Evolutionary conservation across 2,113 vertebrate genomes (phyloP).

Genomic region (Apodemus speciosus): DNA sequence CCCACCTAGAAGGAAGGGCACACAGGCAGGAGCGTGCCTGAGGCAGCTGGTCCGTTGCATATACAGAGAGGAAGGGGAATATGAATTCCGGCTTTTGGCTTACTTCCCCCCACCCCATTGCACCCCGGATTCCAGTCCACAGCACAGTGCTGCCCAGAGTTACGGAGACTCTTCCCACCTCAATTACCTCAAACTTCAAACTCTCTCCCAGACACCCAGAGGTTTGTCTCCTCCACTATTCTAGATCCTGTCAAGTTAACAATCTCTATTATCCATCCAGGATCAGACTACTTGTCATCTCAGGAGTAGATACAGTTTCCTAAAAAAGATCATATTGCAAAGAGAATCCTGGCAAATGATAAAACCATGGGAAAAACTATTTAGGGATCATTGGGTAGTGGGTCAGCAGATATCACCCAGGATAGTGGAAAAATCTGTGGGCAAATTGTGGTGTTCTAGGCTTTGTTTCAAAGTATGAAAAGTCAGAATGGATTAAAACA

Average conservation of each 20-base stretch:
- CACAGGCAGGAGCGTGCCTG: neutral
- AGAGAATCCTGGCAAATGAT: neutral
- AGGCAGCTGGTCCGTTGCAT: neutral
- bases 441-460: no score
- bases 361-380: neutral
- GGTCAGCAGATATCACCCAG: neutral
- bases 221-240: neutral
- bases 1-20: no score
- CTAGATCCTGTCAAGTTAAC: neutral
- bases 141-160: neutral
- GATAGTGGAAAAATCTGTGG: no score
- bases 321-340: neutral
- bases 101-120: rapidly evolving
- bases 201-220: neutral
- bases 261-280: neutral
- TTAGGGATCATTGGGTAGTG: neutral
- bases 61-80: neutral
- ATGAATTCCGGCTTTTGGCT: neutral
- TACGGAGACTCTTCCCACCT: neutral
- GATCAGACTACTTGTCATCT: neutral
- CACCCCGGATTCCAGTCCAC: no score
- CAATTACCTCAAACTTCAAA: neutral
- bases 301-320: constrained; percentile 5
- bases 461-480: no score
- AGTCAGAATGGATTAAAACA: no score